phyloP scores from a whole-genome alignment of 2,797 vertebrate species.

The Dendrocincla fuliginosa region DNA sequence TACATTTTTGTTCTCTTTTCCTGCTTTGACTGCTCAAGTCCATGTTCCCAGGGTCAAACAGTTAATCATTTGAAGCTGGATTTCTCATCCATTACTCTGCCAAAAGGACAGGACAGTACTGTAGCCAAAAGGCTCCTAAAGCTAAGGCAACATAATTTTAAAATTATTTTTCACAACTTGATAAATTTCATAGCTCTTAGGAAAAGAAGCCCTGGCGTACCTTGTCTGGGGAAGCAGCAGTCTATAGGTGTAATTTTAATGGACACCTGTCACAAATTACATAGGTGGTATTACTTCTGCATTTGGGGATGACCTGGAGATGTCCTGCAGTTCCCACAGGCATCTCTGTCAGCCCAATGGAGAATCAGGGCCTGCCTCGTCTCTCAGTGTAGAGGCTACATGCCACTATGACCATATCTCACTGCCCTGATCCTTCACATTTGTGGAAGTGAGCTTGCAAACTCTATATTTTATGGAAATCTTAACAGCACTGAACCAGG shows the following conservation, averaged over 20 bases:
- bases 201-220: not conserved
- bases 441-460: not conserved
- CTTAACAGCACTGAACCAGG: not conserved
- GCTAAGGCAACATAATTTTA: not conserved
- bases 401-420: not conserved
- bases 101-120: not conserved
- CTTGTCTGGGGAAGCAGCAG: not conserved
- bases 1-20: not conserved
- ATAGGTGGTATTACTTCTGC: not conserved
- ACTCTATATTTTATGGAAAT: not conserved
- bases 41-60: not conserved
- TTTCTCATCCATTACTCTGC: not conserved
- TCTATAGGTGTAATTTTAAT: not conserved
- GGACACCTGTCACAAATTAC: not conserved
- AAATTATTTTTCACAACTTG: not conserved
- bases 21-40: not conserved
- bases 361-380: not conserved
- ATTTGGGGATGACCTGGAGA: not conserved
- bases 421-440: not conserved
- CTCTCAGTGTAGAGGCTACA: not conserved
- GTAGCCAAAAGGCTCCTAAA: not conserved
- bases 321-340: not conserved
- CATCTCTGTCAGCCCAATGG: not conserved
- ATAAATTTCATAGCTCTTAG: not conserved
- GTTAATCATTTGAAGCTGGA: not conserved